These are phyloP conservation scores for Bhutanitis thaidina DNA, from an alignment of 2,888 invertebrate species.

Conservation along the genomic window DNA sequence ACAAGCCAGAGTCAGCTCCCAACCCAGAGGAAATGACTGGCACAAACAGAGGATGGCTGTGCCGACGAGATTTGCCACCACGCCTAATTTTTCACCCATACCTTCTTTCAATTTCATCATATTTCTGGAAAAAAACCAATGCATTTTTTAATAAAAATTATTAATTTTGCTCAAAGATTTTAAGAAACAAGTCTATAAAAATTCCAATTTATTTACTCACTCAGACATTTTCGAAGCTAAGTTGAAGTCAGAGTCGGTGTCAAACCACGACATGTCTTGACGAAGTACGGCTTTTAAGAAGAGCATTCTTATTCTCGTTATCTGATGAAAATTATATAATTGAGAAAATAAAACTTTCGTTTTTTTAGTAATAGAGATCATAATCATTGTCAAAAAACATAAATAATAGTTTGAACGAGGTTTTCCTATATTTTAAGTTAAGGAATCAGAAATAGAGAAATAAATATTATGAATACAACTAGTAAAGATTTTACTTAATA, in stretches of 20 bases:
- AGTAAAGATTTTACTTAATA: too few species aligned
- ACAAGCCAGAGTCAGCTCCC: conserved; percentile 91
- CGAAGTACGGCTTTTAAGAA: conserved; percentile 83
- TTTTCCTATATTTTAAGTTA: too few species aligned
- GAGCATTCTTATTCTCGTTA: conserved; percentile 80
- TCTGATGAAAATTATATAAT: conserved; percentile 45
- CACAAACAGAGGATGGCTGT: conserved; percentile 85
- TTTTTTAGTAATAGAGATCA: too few species aligned
- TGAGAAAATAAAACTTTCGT: too few species aligned
- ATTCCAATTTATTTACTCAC: conserved; percentile 71
- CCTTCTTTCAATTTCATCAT: conserved; percentile 90
- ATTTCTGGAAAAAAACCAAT: conserved; percentile 76
- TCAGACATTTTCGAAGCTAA: conserved; percentile 86
- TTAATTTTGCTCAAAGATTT: too few species aligned
- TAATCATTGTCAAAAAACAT: too few species aligned
- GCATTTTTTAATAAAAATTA: not conserved
- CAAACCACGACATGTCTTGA: conserved; percentile 88
- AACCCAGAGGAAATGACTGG: conserved; percentile 88
- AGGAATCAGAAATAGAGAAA: too few species aligned
- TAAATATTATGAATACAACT: too few species aligned
- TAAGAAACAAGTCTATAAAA: too few species aligned
- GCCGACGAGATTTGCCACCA: conserved; percentile 85
- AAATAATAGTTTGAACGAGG: too few species aligned
- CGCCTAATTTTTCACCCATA: conserved; percentile 90
- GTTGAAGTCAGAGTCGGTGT: conserved; percentile 83